These are phyloP conservation scores for Andrena trimmerana DNA, from an alignment of 2,888 invertebrate genomes.

Conservation along the genomic window DNA sequence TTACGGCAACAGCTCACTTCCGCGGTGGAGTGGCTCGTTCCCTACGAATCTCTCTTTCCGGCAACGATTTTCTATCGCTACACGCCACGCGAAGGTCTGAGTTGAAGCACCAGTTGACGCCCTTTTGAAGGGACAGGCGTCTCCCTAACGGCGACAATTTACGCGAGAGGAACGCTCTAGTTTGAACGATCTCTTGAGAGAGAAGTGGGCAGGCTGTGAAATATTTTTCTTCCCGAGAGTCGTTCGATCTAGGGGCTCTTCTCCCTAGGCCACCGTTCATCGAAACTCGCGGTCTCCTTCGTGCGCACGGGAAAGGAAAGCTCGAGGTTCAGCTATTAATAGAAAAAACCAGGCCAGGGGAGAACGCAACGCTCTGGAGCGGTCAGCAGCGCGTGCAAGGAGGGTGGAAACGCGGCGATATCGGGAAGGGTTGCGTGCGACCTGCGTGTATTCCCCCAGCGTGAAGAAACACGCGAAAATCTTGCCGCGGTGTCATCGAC, in stretches of 20 bases:
- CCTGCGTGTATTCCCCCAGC: constrained; percentile 32
- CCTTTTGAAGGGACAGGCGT: background rate
- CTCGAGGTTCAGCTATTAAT: constrained; percentile 78
- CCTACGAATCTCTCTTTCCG: background rate
- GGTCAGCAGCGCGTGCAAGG: constrained; percentile 79
- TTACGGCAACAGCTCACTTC: constrained; percentile 16
- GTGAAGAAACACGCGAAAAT: constrained; percentile 63
- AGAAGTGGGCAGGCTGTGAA: background rate
- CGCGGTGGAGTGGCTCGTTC: constrained; percentile 10
- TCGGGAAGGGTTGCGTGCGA: constrained; percentile 60
- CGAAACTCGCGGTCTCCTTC: constrained; percentile 37
- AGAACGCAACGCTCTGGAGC: constrained; percentile 69
- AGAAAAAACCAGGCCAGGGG: constrained; percentile 78
- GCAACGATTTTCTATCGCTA: constrained; percentile 2
- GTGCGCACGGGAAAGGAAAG: constrained; percentile 54
- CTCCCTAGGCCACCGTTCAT: constrained; percentile 44
- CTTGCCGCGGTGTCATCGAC: constrained; percentile 54
- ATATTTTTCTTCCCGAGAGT: constrained; percentile 33
- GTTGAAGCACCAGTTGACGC: constrained; percentile 9
- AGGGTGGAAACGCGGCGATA: constrained; percentile 69
- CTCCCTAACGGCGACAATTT: constrained; percentile 6
- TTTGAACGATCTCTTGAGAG: background rate
- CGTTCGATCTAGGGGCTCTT: constrained; percentile 18
- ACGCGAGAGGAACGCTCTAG: background rate
- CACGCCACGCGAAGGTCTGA: background rate